Base-by-base conservation (phyloP, 2,888 invertebrate species). In the Amiota mariae region DNA sequence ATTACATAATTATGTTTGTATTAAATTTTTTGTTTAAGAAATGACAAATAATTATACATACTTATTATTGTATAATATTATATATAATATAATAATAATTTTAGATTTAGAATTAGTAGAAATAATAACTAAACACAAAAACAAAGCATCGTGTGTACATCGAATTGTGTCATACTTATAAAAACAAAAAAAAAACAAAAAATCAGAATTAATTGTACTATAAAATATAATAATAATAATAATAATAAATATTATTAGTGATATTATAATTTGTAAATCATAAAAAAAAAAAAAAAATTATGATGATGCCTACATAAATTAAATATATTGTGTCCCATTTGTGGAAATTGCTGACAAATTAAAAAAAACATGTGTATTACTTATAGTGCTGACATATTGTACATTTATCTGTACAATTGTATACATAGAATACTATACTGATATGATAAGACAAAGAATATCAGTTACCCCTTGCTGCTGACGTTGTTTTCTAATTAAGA, bases 1-100 rank as follows among this genome's bases (percentile, higher is more conserved):
- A 72, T 68, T 68, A 68, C 15, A 75, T 74, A 73, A 74, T 77
- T 76, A 49, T 57, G 13, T 72, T 46, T 36, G 36, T 36, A 36
- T 36, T 66, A 54, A 54, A n/a, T n/a, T n/a, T n/a, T 49, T 36
- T 71, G 61, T 71, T 49, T 63, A 71, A 49, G 13, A 46, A 48
- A 68, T 61, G 70, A 51, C 48, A 47, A 59, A 71, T 15, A 71
- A 36, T 47, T 24, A 24, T 24, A 24, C n/a, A 24, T 24, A 24
- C 1, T 24, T 2, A 24, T 24, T 2, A 24, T 24, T 2, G 1
- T 24, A 24, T 24, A 2, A 24, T 24, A 24, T 1, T 24, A 24
- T 24, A 3, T 24, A 24, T 3, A 18, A 36, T 70, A n/a, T 36
- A 36, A 49, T 12, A 49, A 59, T 20, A 18, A 59, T 59, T 59